These are phyloP conservation scores for Odontesthes bonariensis DNA, from an alignment of 2,113 vertebrate species.

Conservation along the genomic window DNA sequence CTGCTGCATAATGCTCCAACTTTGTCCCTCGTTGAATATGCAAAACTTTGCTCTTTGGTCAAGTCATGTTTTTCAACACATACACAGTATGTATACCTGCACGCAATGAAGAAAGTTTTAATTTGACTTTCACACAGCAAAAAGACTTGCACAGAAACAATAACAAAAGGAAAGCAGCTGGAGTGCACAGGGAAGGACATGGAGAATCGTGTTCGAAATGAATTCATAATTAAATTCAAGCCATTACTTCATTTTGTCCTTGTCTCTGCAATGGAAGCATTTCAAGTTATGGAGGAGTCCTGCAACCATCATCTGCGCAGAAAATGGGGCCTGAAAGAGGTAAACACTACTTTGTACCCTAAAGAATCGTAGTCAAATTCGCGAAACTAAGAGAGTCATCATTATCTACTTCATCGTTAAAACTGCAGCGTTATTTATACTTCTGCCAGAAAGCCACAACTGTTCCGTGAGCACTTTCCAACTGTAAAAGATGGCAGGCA, in stretches of 20 bases:
- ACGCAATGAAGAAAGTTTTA: constrained; percentile 16
- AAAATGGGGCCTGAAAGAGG: neutral
- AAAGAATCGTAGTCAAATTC: neutral
- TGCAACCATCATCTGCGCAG: neutral
- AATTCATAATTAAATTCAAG: constrained; percentile 11
- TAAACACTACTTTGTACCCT: neutral
- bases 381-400: neutral
- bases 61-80: constrained; percentile 27
- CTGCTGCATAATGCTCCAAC: neutral
- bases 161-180: neutral
- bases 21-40: constrained; percentile 36
- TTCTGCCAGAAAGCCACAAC: neutral
- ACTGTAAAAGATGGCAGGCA: neutral
- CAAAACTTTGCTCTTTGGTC: constrained; percentile 32
- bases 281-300: neutral
- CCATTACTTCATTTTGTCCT: constrained; percentile 4
- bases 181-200: constrained; percentile 18
- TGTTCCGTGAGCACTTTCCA: neutral
- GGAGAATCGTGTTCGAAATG: neutral
- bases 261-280: neutral
- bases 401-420: neutral
- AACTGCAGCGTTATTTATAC: neutral
- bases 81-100: constrained; percentile 5
- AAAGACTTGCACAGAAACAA: constrained; percentile 21
- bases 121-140: constrained; percentile 52